These are phyloP conservation scores for Hydroisotoma schaefferi DNA, from an alignment of 2,888 invertebrate species.

Conservation along the genomic window DNA sequence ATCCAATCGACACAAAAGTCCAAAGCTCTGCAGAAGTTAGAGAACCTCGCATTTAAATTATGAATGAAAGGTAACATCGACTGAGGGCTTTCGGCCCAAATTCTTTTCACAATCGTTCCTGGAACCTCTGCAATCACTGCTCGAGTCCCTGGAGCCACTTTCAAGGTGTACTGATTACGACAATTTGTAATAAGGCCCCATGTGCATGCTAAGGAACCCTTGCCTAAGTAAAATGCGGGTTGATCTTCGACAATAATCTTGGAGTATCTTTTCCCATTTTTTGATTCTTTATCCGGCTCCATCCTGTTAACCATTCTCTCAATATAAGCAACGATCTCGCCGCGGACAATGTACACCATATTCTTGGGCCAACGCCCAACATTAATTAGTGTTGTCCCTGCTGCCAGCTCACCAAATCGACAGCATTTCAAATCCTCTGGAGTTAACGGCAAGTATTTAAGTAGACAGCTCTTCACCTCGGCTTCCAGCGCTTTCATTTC, in stretches of 20 bases:
- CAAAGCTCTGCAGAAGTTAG: neutral
- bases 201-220: neutral
- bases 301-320: neutral
- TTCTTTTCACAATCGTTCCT: neutral
- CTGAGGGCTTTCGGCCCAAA: neutral
- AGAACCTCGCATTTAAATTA: neutral
- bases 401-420: neutral
- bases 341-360: neutral
- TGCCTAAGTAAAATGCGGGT: neutral
- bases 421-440: neutral
- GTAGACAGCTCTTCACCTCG: neutral
- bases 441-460: neutral
- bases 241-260: neutral
- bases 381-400: neutral
- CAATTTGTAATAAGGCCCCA: slow-evolving; percentile 1
- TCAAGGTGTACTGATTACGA: neutral
- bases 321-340: neutral
- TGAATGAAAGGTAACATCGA: neutral
- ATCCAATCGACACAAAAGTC: slow-evolving; percentile 2
- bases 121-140: slow-evolving; percentile 1
- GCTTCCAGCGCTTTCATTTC: neutral
- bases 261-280: neutral
- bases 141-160: neutral
- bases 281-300: neutral
- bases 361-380: neutral